Evolutionary conservation across 2,113 vertebrate species (phyloP), one percentile per base, ranked within the genome.

Genomic region (Oxyura jamaicensis): DNA sequence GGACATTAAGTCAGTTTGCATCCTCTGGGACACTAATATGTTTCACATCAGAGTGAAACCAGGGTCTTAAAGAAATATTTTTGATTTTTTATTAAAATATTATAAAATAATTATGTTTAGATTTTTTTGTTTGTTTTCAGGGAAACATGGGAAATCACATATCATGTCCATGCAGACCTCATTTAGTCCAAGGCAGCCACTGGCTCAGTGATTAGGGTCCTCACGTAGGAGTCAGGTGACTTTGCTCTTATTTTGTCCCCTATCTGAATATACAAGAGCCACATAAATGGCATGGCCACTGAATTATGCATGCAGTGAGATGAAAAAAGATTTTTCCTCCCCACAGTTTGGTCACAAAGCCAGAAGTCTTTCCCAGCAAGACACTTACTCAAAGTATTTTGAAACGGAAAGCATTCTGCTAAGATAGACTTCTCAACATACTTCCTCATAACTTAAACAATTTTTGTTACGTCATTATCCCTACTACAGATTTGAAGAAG

Each of bases 1-100:
- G 67, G 44, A 69, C 31, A 65, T 12, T 8, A 59, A 55, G 26
- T 9, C 17, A 4, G 63, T 31, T 72, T 63, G 14, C n/a, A 63
- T 53, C 42, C 28, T 7, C 0, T 26, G 4, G 29, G 13, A 36
- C 13, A 36, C 15, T 46, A 48, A 28, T 11, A 0, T 67, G 3
- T 62, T 93, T 69, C 52, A 86, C 19, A 22, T 67, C 12, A 53
- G 52, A 41, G 56, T n/a, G 25, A 73, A 78, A 31, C 0, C 4
- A 62, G 3, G 31, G 46, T 23, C 39, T 72, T 72, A 46, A 46
- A 68, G 39, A 29, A 25, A 23, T 16, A 55, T 21, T 20, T 10
- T 22, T 20, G 25, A 22, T 52, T 48, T 48, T 36, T 29, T 39
- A 39, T 67, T 31, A 19, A 63, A 26, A 18, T 41, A 41, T 33